A percentile compares a stretch with the other conserved stretches of the same genome.
These are phyloP conservation scores for Drosophila bunnanda DNA, from an alignment of 2,888 invertebrate species.

Conservation along the genomic window DNA sequence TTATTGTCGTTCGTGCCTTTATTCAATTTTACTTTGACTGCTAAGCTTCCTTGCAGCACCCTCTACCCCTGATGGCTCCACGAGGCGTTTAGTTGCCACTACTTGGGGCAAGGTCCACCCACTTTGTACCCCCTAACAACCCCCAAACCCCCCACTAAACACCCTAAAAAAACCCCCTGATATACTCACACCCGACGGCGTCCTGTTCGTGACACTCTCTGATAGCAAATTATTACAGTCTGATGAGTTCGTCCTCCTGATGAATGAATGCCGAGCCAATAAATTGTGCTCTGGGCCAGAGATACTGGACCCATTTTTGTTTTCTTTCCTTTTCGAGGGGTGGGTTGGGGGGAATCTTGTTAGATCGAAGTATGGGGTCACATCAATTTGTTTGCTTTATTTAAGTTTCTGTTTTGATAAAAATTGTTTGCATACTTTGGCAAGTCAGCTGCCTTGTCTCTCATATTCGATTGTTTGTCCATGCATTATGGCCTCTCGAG, in stretches of 20 bases:
- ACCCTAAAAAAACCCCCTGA: conserved; percentile 1
- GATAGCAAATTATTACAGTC: conserved; percentile 80
- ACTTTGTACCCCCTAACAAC: not conserved
- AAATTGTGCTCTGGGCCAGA: conserved; percentile 73
- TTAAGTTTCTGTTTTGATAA: conserved; percentile 71
- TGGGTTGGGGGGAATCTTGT: conserved; percentile 2
- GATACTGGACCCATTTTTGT: conserved; percentile 28
- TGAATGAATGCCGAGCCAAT: conserved; percentile 71
- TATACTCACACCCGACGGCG: conserved; percentile 16
- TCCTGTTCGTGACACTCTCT: conserved; percentile 67
- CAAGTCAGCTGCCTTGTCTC: conserved; percentile 36
- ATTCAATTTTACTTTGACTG: conserved; percentile 75
- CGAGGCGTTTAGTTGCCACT: conserved; percentile 39
- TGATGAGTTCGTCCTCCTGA: conserved; percentile 75
- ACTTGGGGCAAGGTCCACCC: conserved; percentile 14
- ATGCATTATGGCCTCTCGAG: conserved; percentile 36
- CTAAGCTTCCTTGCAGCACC: conserved; percentile 45
- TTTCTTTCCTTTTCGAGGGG: not conserved
- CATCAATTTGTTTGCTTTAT: conserved; percentile 77
- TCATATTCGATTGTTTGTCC: conserved; percentile 56
- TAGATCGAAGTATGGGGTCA: conserved; percentile 23
- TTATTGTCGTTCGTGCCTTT: conserved; percentile 58
- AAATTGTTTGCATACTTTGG: conserved; percentile 57
- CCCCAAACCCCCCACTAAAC: not conserved
- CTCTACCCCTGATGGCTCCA: conserved; percentile 5